These are phyloP conservation scores for Martes martes DNA, from an alignment of 2,113 vertebrate genomes.

Conservation along the genomic window DNA sequence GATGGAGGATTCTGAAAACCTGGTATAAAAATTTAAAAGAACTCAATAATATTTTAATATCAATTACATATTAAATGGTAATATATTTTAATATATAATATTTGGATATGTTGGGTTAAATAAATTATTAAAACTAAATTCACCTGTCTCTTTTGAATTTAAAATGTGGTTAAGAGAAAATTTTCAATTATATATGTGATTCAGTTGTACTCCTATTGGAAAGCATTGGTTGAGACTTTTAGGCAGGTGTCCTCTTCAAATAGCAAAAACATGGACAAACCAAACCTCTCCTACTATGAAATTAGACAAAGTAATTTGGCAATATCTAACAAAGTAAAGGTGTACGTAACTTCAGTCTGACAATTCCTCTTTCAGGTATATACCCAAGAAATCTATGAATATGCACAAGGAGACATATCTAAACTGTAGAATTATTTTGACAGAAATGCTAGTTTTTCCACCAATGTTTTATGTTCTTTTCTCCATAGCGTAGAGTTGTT, in stretches of 20 bases:
- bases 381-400: background rate
- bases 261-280: background rate
- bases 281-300: background rate
- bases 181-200: background rate
- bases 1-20: background rate
- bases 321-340: background rate
- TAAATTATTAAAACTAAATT: background rate
- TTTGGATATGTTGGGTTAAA: background rate
- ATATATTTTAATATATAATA: background rate
- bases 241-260: background rate
- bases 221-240: background rate
- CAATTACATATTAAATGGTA: background rate
- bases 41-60: background rate
- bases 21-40: constrained; percentile 17
- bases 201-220: background rate
- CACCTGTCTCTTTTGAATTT: background rate
- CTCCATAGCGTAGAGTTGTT: background rate
- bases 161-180: background rate
- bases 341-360: background rate
- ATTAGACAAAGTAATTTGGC: background rate
- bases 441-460: background rate
- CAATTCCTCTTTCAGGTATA: background rate
- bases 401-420: background rate
- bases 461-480: background rate
- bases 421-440: background rate